Conservation (phyloP, 2,113 vertebrate genomes). For the Pseudorectes ferrugineus region DNA sequence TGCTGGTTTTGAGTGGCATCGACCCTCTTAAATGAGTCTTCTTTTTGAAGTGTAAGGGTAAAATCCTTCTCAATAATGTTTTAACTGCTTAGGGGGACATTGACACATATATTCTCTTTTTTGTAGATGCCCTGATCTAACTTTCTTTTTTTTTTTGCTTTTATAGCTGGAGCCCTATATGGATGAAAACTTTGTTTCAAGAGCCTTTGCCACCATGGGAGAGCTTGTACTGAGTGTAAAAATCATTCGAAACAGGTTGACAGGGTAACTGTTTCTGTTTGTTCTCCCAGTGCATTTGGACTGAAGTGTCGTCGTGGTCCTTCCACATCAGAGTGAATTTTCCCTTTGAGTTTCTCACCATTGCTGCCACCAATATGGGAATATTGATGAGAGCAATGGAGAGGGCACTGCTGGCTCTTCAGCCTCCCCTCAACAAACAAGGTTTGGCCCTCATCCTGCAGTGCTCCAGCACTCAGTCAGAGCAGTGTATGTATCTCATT, state of each 20-base stretch:
- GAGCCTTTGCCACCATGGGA: conserved; percentile 90
- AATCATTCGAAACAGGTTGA: conserved; percentile 92
- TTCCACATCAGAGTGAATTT: neutral
- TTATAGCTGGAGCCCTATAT: conserved; percentile 89
- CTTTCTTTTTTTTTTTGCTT: neutral
- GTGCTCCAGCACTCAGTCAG: neutral
- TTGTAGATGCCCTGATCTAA: neutral
- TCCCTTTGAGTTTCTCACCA: neutral
- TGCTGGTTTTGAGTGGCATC: conserved; percentile 66
- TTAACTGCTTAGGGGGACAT: conserved; percentile 59
- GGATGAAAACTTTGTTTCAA: conserved; percentile 92
- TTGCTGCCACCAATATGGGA: neutral
- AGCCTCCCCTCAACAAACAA: neutral
- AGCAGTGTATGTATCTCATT: neutral
- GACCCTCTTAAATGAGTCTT: conserved; percentile 66
- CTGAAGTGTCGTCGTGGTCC: neutral
- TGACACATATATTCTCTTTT: conserved; percentile 37
- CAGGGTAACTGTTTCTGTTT: conserved; percentile 77
- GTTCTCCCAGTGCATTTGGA: neutral
- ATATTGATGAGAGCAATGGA: neutral
- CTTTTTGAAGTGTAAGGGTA: conserved; percentile 68
- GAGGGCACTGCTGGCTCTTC: neutral
- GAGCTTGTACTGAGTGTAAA: conserved; percentile 87
- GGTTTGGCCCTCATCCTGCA: neutral
- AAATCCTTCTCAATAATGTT: conserved; percentile 66